A percentile compares a stretch with the other conserved stretches of the same genome.
Evolutionary conservation across 2,113 vertebrate species (phyloP).

Genomic region (Recurvirostra avosetta): DNA sequence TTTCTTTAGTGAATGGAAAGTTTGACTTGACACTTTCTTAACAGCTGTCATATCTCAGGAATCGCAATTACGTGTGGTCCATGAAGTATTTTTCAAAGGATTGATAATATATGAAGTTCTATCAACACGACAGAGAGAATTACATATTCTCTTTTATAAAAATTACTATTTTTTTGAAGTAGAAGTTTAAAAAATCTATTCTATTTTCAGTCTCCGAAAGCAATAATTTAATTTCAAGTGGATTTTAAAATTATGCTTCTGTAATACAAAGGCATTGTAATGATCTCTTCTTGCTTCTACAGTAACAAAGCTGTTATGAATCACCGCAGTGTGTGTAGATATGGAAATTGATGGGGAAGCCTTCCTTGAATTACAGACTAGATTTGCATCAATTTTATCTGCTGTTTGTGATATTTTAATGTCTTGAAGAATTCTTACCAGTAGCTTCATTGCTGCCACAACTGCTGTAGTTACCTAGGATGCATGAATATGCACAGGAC

Average conservation of each 20-base stretch:
- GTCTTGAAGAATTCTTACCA: not conserved
- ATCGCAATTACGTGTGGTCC: not conserved
- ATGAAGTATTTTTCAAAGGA: constrained; percentile 21
- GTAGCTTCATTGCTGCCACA: not conserved
- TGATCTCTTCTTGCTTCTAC: not conserved
- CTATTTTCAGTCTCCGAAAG: not conserved
- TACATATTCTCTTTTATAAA: constrained; percentile 2
- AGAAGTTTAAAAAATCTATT: constrained; percentile 29
- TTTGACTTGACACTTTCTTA: not conserved
- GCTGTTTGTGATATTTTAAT: not conserved
- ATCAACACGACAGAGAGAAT: not conserved
- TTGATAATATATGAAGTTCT: not conserved
- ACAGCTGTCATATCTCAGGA: not conserved
- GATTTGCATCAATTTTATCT: not conserved
- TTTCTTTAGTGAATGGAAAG: not conserved
- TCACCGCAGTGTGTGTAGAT: not conserved
- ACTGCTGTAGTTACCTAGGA: not conserved
- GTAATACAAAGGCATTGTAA: not conserved
- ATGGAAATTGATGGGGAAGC: not conserved
- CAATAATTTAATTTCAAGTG: constrained; percentile 8
- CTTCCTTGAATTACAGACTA: not conserved
- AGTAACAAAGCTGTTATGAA: not conserved
- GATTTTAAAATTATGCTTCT: constrained; percentile 11
- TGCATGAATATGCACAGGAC: not conserved
- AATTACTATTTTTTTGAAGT: constrained; percentile 13